Conservation (phyloP, 2,888 invertebrate species). For the Allolobophora icterica region DNA sequence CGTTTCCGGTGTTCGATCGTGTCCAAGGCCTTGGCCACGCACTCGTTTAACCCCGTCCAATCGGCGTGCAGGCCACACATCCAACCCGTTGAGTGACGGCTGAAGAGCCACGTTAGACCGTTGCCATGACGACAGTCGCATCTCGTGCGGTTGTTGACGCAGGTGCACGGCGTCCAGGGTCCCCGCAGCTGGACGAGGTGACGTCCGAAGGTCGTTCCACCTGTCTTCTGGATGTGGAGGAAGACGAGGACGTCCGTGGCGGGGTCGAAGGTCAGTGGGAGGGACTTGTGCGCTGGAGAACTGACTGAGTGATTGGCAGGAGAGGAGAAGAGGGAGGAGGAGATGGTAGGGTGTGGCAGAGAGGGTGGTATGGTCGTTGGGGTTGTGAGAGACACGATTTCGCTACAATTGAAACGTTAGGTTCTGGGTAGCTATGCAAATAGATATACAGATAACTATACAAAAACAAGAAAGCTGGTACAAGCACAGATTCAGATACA, state of each 20-base stretch:
- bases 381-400: too few species aligned
- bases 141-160: constrained; percentile 84
- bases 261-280: neutral
- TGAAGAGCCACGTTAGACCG: constrained; percentile 84
- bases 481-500: too few species aligned
- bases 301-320: too few species aligned
- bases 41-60: constrained; percentile 83
- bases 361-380: too few species aligned
- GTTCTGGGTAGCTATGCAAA: too few species aligned
- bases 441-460: too few species aligned
- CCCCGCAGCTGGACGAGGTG: constrained; percentile 94
- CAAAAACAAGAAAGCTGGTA: too few species aligned
- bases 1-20: constrained; percentile 83
- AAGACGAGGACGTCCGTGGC: constrained; percentile 90
- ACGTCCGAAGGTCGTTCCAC: constrained; percentile 93
- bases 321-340: too few species aligned
- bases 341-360: too few species aligned
- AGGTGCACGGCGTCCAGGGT: constrained; percentile 88
- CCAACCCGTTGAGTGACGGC: constrained; percentile 67
- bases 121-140: constrained; percentile 64
- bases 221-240: constrained; percentile 98
- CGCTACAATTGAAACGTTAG: too few species aligned
- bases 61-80: constrained; percentile 93
- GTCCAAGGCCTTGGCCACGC: constrained; percentile 81
- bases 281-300: too few species aligned